Conservation (phyloP, 2,113 vertebrate genomes). For the Pygoscelis adeliae region DNA sequence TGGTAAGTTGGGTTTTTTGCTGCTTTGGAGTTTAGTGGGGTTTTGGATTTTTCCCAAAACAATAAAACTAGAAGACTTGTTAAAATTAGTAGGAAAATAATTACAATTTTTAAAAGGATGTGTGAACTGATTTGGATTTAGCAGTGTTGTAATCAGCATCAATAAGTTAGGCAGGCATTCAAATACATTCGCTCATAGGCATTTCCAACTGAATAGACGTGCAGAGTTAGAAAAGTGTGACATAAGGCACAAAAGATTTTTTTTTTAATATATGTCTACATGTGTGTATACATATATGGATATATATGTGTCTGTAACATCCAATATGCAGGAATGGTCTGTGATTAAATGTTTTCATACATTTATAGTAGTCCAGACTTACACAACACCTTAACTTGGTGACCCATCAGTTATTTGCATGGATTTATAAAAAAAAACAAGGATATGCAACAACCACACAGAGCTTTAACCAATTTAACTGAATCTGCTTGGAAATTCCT, state of each 20-base stretch:
- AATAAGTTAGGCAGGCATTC: not conserved
- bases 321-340: not conserved
- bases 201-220: not conserved
- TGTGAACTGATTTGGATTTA: not conserved
- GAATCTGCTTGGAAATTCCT: not conserved
- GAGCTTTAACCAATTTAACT: not conserved
- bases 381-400: not conserved
- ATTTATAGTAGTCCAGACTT: not conserved
- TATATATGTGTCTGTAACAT: not conserved
- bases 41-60: not conserved
- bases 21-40: not conserved
- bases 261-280: not conserved
- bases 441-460: not conserved
- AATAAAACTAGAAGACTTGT: not conserved
- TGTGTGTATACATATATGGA: not conserved
- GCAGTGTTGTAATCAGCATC: not conserved
- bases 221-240: not conserved
- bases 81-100: not conserved
- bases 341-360: not conserved
- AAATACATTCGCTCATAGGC: not conserved
- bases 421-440: not conserved
- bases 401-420: not conserved
- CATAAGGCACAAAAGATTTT: not conserved
- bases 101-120: not conserved
- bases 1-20: not conserved